Base-by-base conservation (phyloP, 1,140 invertebrate species). In the Micrasema longulum region DNA sequence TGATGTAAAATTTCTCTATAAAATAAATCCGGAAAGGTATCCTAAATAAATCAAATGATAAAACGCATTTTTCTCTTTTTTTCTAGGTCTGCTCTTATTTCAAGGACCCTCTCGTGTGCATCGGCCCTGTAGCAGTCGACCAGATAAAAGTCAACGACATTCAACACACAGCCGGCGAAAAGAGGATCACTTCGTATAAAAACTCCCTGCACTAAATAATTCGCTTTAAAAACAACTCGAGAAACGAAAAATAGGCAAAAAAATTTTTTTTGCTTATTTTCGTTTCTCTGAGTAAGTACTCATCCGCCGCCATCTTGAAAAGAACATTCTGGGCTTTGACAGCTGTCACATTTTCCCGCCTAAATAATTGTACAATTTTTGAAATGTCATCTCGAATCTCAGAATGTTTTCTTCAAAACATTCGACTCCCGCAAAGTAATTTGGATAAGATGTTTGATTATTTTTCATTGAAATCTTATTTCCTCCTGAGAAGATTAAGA, bases 91-190 rank as follows among this genome's bases (percentile, higher is more conserved):
- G 94, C 82, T 93, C 91, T 6, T 96, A 96, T 82, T 97, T 95
- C 89, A 95, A 93, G 77, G 94, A 96, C 76, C 92, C 94, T 12
- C 85, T 95, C 10, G 92, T 94, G 18, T 97, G 95, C 85, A 93
- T 97, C 73, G 94, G 94, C 1, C 91, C 91, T 0, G 92, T 95
- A 0, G 92, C 92, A 0, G 89, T 89, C 1, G 91, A 93, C 77
- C 91, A 93, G 81, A 87, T 92, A 38, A 90, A 91, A 73, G 83
- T 82, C 73, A 87, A 87, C 64, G 84, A 89, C 14, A 87, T 93
- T 2, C 90, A 93, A 77, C 91, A 93, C 74, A 93, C 92, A 3
- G 90, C 91, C 48, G 92, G 92, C 2, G 92, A 94, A 76, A 94
- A 93, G 77, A 86, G 92, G 62, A 89, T 93, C 72, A 92, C 91